These are phyloP conservation scores for Pogonomyrmex barbatus DNA, from an alignment of 1,140 invertebrate species.

Conservation along the genomic window DNA sequence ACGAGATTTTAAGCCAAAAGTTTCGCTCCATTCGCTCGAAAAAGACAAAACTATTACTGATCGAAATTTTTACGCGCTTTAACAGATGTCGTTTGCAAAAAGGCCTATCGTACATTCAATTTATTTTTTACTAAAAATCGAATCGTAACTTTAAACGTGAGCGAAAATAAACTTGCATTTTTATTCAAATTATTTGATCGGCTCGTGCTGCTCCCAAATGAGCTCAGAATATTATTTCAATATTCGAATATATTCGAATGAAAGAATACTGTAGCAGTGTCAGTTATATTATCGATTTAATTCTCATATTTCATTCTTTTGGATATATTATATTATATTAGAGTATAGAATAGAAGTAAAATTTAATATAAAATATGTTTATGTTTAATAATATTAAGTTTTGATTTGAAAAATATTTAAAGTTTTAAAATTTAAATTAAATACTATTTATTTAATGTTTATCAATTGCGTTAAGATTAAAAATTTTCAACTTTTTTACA, in stretches of 20 bases:
- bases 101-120: neutral
- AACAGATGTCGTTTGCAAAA: conserved; percentile 7
- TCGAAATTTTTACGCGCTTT: conserved; percentile 17
- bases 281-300: neutral
- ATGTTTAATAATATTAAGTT: neutral
- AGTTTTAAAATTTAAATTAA: neutral
- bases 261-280: neutral
- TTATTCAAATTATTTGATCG: conserved; percentile 4
- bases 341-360: neutral
- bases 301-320: neutral
- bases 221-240: neutral
- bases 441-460: neutral
- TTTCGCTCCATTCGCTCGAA: conserved; percentile 21
- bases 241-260: neutral
- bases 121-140: conserved; percentile 3
- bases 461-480: neutral
- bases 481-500: neutral
- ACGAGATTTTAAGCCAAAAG: conserved; percentile 20
- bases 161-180: conserved; percentile 21
- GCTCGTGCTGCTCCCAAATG: neutral
- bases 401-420: neutral
- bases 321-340: neutral
- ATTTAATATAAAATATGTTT: neutral
- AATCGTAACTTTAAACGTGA: conserved; percentile 13
- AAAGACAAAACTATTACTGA: conserved; percentile 20